phyloP scores from a whole-genome alignment of 2,888 invertebrate genomes.

The Scelioninae gen. 1 region DNA sequence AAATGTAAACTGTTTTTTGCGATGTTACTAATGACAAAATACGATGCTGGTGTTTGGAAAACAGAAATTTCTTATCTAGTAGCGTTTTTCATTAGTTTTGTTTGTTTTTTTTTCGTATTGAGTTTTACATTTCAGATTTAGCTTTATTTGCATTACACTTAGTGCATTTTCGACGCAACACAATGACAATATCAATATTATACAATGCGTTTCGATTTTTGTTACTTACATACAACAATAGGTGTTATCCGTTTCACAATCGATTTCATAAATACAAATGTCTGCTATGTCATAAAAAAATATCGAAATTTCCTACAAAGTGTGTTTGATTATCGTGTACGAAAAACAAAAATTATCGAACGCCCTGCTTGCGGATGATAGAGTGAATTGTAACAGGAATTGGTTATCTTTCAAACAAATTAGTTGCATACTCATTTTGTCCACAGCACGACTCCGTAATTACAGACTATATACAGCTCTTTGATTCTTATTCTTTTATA shows the following conservation, averaged over 20 bases:
- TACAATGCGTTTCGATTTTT: conserved; percentile 43
- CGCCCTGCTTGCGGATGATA: conserved; percentile 47
- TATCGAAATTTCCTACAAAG: conserved; percentile 67
- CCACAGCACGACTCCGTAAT: conserved; percentile 50
- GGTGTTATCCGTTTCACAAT: conserved; percentile 27
- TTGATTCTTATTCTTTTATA: conserved; percentile 63
- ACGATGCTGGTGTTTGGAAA: too few relatives aligned
- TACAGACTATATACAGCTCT: conserved; percentile 65
- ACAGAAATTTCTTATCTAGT: too few relatives aligned
- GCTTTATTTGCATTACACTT: too few relatives aligned
- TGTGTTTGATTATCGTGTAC: conserved; percentile 67
- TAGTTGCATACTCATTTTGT: conserved; percentile 49
- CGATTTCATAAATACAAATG: conserved; percentile 47
- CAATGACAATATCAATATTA: conserved; percentile 32
- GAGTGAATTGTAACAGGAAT: conserved; percentile 49
- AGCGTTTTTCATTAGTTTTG: too few relatives aligned
- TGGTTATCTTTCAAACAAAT: conserved; percentile 42
- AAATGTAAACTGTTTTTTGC: conserved; percentile 26
- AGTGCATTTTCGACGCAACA: conserved; percentile 34
- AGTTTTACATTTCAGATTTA: too few relatives aligned
- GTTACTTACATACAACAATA: conserved; percentile 24
- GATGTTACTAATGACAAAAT: neutral
- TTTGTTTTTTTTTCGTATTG: too few relatives aligned
- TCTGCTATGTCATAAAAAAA: conserved; percentile 65
- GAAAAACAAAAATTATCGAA: conserved; percentile 59